Base-by-base conservation (phyloP, 2,797 vertebrate species). In the Hydrocynus forskahlii region DNA sequence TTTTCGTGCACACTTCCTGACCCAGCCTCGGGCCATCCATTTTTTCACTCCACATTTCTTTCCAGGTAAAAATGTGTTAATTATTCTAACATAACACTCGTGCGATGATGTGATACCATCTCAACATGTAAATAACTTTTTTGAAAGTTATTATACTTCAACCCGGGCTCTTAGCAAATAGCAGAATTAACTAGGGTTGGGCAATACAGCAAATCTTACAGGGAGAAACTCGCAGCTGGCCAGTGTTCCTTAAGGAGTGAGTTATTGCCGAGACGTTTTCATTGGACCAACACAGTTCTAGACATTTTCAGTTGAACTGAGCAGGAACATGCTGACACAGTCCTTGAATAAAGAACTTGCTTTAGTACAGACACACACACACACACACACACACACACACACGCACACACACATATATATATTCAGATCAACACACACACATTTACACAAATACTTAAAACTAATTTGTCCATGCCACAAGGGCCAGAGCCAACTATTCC, bases 361-460 rank as follows among this genome's bases (percentile, higher is more conserved):
- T 91, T 92, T 89, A 90, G 89, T 88, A 89, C 89, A 92, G 87
- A 89, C 85, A 93, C 90, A 93, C 92, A 92, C 88, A 88, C 88
- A 93, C 89, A 92, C 92, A 78, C 63, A 57, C 67, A 75, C n/a
- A 40, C 69, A 74, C 71, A 25, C n/a, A 23, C 13, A 73, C 59
- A 13, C 19, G 62, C 17, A 66, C 38, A 50, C 52, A 59, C 0
- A 79, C 0, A 73, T 0, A n/a, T 7, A 74, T 2, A 72, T 7
- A 72, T 4, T 10, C 16, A 1, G 5, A 92, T 88, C 88, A 89
- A 92, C 88, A 93, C 90, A 93, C 90, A 83, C 94, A 92, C 40
- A 43, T 8, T 4, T 8, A 43, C 69, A 13, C 19, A 79, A 12
- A 66, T 21, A 50, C 52, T 43, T 0, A 79, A 0, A 73, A 88